phyloP scores from a whole-genome alignment of 1,140 invertebrate genomes.

The Neodiprion pinetum region DNA sequence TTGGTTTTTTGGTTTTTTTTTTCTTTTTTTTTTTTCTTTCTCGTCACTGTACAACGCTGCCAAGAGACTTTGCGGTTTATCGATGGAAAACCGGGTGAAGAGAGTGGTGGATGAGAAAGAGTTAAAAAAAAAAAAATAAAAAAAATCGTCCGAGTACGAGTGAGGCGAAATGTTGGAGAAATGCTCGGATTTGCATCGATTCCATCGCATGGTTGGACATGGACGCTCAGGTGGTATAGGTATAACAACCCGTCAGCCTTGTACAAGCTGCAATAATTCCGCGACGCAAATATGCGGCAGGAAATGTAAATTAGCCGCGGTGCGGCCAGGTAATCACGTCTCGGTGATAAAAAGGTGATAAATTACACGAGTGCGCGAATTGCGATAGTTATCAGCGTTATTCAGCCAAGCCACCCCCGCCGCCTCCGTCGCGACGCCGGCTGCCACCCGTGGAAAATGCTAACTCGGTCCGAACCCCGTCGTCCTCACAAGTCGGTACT shows the following conservation, averaged over 20 bases:
- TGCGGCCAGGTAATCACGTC: constrained; percentile 41
- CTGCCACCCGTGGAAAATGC: too few species aligned
- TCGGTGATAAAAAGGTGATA: constrained; percentile 43
- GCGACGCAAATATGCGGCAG: constrained; percentile 19
- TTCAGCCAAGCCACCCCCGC: not conserved
- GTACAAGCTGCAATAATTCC: not conserved
- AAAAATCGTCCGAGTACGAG: too few species aligned
- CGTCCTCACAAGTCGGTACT: not conserved
- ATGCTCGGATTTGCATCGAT: too few species aligned
- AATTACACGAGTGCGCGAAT: constrained; percentile 31
- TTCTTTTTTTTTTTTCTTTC: not conserved
- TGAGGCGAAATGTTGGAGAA: too few species aligned
- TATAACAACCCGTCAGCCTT: not conserved
- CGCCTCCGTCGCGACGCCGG: too few species aligned
- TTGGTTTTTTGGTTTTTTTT: not conserved
- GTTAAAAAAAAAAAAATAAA: too few species aligned
- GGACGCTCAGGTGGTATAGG: not conserved
- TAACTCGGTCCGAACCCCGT: too few species aligned
- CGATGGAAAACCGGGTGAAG: not conserved
- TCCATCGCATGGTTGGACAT: too few species aligned
- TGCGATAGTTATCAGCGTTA: constrained; percentile 34
- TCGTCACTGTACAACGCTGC: too few species aligned
- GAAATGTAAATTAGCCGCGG: constrained; percentile 45
- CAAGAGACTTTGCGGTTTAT: too few species aligned
- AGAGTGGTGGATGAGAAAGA: too few species aligned